phyloP scores from a whole-genome alignment of 2,797 vertebrate genomes.

The Pangasius krempfi region DNA sequence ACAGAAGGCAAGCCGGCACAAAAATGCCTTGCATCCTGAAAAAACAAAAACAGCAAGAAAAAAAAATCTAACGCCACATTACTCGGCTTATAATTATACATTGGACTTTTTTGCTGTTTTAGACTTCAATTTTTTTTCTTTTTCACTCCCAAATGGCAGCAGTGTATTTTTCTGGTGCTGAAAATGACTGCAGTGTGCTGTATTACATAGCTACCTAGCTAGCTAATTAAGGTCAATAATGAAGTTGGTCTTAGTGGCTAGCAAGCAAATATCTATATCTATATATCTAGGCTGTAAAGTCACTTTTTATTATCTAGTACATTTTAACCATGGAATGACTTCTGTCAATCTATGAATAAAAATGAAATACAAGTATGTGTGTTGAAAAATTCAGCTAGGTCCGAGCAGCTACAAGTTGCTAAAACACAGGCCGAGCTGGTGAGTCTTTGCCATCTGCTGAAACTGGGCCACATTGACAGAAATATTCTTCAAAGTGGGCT shows the following conservation, averaged over 20 bases:
- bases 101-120: not conserved
- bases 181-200: not conserved
- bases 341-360: not conserved
- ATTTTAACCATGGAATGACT: not conserved
- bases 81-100: not conserved
- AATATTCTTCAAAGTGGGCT: not conserved
- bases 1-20: not conserved
- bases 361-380: not conserved
- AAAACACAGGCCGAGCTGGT: not conserved
- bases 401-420: not conserved
- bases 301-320: not conserved
- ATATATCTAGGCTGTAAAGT: not conserved
- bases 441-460: not conserved
- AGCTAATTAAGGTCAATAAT: not conserved
- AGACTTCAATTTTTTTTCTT: not conserved
- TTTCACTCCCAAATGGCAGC: not conserved
- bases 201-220: not conserved
- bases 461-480: not conserved
- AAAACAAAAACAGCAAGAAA: not conserved
- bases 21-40: too few species aligned
- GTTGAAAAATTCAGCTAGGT: not conserved
- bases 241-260: not conserved
- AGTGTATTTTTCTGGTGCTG: not conserved
- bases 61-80: not conserved
- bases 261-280: not conserved